Conservation (phyloP, 35 echinoderm and acorn worm species). For the Chiridota heheva region DNA sequence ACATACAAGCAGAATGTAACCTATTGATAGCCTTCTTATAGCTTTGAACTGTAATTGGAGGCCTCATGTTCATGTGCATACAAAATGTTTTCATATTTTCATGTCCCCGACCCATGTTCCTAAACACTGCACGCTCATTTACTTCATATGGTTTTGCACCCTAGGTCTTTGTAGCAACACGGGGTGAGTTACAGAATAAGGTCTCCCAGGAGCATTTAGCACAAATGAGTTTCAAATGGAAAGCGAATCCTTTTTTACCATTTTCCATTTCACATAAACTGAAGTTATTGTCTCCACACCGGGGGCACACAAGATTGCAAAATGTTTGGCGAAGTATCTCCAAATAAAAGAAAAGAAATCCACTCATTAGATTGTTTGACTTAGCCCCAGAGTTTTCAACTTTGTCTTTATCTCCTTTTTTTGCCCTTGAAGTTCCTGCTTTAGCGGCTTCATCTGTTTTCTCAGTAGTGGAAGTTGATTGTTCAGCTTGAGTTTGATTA, state of each 20-base stretch:
- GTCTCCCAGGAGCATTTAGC: background rate
- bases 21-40: slow-evolving; percentile 2
- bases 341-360: background rate
- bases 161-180: background rate
- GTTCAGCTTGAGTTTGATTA: too few species aligned
- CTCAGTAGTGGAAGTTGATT: too few species aligned
- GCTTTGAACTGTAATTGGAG: slow-evolving; percentile 1
- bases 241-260: slow-evolving; percentile 5
- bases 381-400: too few species aligned
- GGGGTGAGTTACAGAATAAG: background rate
- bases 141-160: background rate
- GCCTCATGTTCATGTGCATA: slow-evolving; percentile 24
- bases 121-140: background rate
- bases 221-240: background rate
- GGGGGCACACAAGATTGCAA: background rate
- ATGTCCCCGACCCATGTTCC: slow-evolving; percentile 16
- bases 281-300: background rate
- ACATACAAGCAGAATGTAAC: background rate
- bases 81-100: slow-evolving; percentile 17
- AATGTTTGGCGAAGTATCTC: background rate
- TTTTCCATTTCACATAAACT: background rate
- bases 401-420: too few species aligned
- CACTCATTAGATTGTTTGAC: too few species aligned
- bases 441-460: too few species aligned
- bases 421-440: too few species aligned